Evolutionary conservation across 2,797 vertebrate genomes (phyloP), one percentile per base, ranked within the genome.

Genomic region (Premnoplex brunnescens): DNA sequence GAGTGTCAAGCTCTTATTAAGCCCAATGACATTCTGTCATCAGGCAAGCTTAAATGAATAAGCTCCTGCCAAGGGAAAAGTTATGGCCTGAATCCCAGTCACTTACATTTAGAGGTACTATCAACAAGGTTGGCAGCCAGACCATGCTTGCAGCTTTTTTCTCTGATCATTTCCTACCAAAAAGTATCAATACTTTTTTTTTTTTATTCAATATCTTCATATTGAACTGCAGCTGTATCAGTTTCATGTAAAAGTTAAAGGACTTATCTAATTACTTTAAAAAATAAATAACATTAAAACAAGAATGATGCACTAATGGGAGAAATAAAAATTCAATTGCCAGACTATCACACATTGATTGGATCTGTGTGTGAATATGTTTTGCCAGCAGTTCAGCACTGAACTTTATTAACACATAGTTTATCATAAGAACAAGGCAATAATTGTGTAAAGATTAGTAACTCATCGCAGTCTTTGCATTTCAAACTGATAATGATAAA

Each of bases 1-100:
- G 52, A 94, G 63, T 39, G 69, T 76, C 63, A 68, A 95, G 34
- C 30, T 80, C 67, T 78, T 79, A 85, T 46, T 92, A 91, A 87
- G 24, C 37, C 32, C 7, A 89, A 58, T 49, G 76, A 88, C 73
- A 69, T 81, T 78, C 55, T 86, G 83, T 59, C 80, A 85, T 68
- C 64, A 63, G 64, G 64, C 30, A 64, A 56, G 43, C 60, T 71
- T n/a, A 73, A 86, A 76, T 46, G 27, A 89, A 37, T 36, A 82
- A 86, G 73, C 59, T 79, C 44, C 73, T 92, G 84, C 52, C 55
- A 51, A 49, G 73, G 67, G 59, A 86, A 55, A 76, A 63, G 24
- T 81, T 39, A 86, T 30, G 82, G 69, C 82, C 73, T 78, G 46
- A 89, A 59, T 81, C 66, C 59, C 76, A 92, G 62, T 58, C 89